Conservation (phyloP, 2,888 invertebrate species). For the Ormyrus nitidulus region DNA sequence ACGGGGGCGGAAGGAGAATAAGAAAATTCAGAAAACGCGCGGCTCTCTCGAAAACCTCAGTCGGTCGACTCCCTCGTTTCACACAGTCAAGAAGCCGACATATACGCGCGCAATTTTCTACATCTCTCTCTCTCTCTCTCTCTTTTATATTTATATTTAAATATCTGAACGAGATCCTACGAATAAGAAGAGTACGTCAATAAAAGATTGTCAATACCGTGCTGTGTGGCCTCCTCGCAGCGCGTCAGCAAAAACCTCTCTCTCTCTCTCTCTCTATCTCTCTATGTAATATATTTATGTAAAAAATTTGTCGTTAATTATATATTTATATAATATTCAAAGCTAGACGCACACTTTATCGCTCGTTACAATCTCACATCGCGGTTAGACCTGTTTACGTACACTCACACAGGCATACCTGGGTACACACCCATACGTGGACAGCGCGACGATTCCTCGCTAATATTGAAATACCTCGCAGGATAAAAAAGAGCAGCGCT, state of each 20-base stretch:
- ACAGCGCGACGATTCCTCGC: too few species aligned
- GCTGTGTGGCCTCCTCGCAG: slow-evolving; percentile 52
- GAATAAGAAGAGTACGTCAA: slow-evolving; percentile 65
- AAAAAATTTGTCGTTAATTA: too few species aligned
- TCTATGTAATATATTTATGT: slow-evolving; percentile 12
- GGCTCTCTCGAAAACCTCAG: background rate
- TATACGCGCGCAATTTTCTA: background rate
- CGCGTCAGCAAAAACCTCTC: slow-evolving; percentile 6
- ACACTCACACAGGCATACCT: too few species aligned
- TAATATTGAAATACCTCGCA: too few species aligned
- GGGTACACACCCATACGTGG: too few species aligned
- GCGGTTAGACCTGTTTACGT: background rate
- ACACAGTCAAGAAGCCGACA: background rate
- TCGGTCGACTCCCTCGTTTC: background rate
- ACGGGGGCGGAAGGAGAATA: slow-evolving; percentile 3
- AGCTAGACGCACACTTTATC: slow-evolving; percentile 8
- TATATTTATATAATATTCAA: slow-evolving; percentile 36
- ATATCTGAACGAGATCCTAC: slow-evolving; percentile 49
- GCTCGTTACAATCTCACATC: background rate
- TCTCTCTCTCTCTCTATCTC: background rate
- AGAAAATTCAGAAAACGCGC: slow-evolving; percentile 2
- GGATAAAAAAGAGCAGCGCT: too few species aligned
- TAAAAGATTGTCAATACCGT: slow-evolving; percentile 72
- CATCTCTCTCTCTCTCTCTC: background rate
- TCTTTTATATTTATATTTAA: slow-evolving; percentile 19